phyloP scores from a whole-genome alignment of 1,140 invertebrate species.

The Solenopsis fugax region DNA sequence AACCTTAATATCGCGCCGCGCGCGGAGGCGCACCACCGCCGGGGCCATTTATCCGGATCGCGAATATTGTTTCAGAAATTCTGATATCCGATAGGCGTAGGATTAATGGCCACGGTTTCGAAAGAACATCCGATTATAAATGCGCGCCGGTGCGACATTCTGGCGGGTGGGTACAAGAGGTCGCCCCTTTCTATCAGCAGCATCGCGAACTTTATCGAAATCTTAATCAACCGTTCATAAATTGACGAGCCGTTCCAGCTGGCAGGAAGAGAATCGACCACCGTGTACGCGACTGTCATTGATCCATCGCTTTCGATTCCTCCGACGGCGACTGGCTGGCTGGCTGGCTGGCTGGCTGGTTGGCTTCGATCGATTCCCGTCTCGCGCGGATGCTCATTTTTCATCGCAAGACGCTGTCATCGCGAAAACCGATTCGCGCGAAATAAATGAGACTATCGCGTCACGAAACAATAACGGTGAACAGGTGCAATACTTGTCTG shows the following conservation, averaged over 20 bases:
- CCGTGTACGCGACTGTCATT: conserved; percentile 61
- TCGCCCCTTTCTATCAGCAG: conserved; percentile 5
- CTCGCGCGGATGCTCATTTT: conserved; percentile 67
- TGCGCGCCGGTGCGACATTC: conserved; percentile 17
- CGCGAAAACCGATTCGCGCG: conserved; percentile 18
- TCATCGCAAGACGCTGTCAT: conserved; percentile 52
- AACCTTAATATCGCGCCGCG: conserved; percentile 45
- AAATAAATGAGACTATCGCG: conserved; percentile 39
- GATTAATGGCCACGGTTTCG: conserved; percentile 63
- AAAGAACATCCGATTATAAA: conserved; percentile 28
- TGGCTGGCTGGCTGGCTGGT: neutral
- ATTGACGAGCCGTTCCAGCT: conserved; percentile 64
- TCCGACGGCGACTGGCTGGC: conserved; percentile 6
- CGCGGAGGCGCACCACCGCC: conserved; percentile 39
- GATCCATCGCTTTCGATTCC: conserved; percentile 72
- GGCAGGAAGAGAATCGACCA: conserved; percentile 54
- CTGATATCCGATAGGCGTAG: conserved; percentile 42
- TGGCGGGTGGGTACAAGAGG: conserved; percentile 45
- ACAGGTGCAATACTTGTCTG: conserved; percentile 22
- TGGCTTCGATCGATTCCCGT: conserved; percentile 32
- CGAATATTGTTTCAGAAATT: conserved; percentile 60
- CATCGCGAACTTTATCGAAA: conserved; percentile 63
- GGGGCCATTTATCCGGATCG: conserved; percentile 48
- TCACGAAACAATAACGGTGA: conserved; percentile 43
- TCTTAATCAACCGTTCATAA: conserved; percentile 70